Evolutionary conservation across 2,113 vertebrate species (phyloP), one percentile per base, ranked within the genome.

Genomic region (Dunckerocampus dactyliophorus): DNA sequence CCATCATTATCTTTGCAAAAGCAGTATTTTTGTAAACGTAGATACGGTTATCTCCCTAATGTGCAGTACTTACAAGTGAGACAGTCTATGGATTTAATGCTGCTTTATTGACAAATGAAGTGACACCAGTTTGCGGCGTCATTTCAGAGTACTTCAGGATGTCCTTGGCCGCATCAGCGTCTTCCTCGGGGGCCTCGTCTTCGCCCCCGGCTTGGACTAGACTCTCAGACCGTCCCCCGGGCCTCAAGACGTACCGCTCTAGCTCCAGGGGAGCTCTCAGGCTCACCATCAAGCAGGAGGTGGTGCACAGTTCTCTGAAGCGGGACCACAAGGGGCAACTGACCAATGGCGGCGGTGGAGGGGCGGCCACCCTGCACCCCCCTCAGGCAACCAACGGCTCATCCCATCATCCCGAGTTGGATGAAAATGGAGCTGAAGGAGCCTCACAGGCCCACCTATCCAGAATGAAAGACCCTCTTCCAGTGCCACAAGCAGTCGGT

Each of bases 241-340:
- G 90, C 12, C 88, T 92, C 31, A 91, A 87, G 83, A 92, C 90
- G 1, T 92, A 92, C 72, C 85, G 86, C 28, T 92, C 91, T 74
- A 91, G 91, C 68, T 89, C 85, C 50, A 82, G 88, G 4, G 91
- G 91, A 10, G 85, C 82, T 0, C 89, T 92, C 50, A 79, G 90
- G 49, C 90, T 92, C 77, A 92, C 90, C 77, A 92, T 92, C 81
- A 92, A 91, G 79, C 91, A 92, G 5, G 90, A 92, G 72, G 90
- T 92, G 60, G 82, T 92, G 12, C 91, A 85, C 72, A 89, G 91
- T 81, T 91, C 90, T 14, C 79, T 85, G 54, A 89, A 88, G 71
- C 75, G 87, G 67, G 81, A 89, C 75, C 79, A 84, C 74, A 54
- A 54, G 0, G 85, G 85, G 6, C 82, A 80, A 82, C 81, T 91